These are phyloP conservation scores for Dasyornis broadbenti DNA, from an alignment of 2,113 vertebrate species.

Conservation along the genomic window DNA sequence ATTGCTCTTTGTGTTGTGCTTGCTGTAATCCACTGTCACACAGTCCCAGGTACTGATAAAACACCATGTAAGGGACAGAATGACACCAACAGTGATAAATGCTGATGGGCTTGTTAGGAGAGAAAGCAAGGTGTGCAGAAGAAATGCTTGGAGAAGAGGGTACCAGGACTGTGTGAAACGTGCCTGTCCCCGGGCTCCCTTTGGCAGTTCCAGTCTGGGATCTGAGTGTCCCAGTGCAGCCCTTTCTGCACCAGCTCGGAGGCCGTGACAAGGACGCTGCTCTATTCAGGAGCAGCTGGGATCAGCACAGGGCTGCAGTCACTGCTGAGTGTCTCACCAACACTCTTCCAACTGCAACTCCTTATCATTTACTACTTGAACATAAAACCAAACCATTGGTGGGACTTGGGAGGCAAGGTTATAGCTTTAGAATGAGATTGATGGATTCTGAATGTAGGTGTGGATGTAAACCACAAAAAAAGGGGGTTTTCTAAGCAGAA, in stretches of 20 bases:
- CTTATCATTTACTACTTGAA: not conserved
- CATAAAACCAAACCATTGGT: not conserved
- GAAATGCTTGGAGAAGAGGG: not conserved
- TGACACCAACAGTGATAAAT: not conserved
- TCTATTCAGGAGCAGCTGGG: not conserved
- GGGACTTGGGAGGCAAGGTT: not conserved
- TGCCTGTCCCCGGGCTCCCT: not conserved
- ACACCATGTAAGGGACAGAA: not conserved
- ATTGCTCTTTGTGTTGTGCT: not conserved
- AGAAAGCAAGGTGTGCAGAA: not conserved
- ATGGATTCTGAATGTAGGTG: not conserved
- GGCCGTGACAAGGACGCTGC: not conserved
- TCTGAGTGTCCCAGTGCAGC: not conserved
- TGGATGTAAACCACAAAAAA: not conserved
- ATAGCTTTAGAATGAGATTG: not conserved
- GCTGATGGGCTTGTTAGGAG: not conserved
- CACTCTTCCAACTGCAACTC: not conserved
- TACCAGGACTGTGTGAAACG: not conserved
- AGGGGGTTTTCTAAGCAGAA: not conserved
- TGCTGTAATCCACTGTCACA: not conserved
- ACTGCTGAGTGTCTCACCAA: not conserved
- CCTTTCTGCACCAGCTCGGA: not conserved
- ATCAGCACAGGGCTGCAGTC: not conserved
- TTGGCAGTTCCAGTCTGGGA: not conserved
- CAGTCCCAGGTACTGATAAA: not conserved